These are phyloP conservation scores for Aphelenchoides fujianensis DNA, from an alignment of 1,140 invertebrate genomes.

Conservation along the genomic window DNA sequence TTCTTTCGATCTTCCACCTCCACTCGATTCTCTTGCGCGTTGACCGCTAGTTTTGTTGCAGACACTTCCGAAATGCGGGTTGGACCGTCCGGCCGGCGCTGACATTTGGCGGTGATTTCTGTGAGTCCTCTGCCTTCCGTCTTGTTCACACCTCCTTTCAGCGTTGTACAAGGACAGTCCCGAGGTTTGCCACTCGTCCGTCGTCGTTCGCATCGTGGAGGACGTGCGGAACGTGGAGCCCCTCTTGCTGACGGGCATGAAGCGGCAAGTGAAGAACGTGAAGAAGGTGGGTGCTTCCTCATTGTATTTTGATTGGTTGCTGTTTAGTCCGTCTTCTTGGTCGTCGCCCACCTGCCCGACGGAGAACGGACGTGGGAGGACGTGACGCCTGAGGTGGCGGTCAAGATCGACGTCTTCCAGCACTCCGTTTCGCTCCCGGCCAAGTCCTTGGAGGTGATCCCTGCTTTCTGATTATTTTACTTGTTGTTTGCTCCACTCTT, in stretches of 20 bases:
- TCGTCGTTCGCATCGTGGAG: neutral
- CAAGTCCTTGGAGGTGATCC: neutral
- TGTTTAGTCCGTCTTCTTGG: neutral
- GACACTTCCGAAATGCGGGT: neutral
- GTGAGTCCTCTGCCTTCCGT: neutral
- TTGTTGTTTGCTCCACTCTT: too few relatives aligned
- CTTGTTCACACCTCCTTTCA: neutral
- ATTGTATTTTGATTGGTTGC: neutral
- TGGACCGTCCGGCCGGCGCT: conserved; percentile 1
- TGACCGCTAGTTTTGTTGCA: conserved; percentile 1
- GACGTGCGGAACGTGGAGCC: neutral
- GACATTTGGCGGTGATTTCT: neutral
- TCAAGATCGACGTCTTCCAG: neutral
- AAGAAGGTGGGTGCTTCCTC: neutral
- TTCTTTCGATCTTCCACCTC: too few relatives aligned
- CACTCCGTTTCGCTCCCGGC: neutral
- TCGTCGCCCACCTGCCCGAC: neutral
- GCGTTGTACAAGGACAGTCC: conserved; percentile 8
- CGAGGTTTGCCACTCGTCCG: neutral
- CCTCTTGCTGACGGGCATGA: neutral
- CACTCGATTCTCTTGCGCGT: neutral
- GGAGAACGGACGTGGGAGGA: neutral
- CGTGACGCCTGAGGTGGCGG: neutral
- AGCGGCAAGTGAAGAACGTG: neutral
- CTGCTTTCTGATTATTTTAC: too few relatives aligned